Conservation (phyloP, 2,113 vertebrate genomes). For the Speoplatyrhinus poulsoni region DNA sequence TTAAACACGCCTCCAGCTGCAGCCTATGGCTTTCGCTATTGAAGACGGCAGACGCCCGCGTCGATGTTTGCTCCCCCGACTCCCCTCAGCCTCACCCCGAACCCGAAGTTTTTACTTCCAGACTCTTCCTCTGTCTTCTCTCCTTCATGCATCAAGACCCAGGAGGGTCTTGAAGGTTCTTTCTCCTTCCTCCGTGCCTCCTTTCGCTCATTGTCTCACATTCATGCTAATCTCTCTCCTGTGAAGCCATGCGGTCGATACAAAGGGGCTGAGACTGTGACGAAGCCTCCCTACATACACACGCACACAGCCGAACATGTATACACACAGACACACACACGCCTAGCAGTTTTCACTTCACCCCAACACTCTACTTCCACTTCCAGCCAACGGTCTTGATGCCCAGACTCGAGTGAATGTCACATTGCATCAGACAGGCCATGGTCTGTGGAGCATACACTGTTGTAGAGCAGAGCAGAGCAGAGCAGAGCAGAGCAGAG, state of each 20-base stretch:
- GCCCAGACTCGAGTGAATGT: conserved; percentile 59
- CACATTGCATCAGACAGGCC: conserved; percentile 46
- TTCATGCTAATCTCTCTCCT: no score
- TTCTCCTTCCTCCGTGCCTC: background rate
- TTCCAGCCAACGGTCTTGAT: conserved; percentile 37
- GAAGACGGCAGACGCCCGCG: background rate
- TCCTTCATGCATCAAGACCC: no score
- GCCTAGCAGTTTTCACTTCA: background rate
- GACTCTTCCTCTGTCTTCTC: background rate
- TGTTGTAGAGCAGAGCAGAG: conserved; percentile 12
- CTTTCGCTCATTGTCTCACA: background rate
- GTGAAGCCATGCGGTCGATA: no score
- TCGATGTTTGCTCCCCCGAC: background rate
- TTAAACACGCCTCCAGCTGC: conserved; percentile 38
- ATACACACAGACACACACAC: background rate
- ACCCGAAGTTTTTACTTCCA: background rate
- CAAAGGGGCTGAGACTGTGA: background rate
- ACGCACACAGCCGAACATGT: background rate
- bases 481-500: background rate
- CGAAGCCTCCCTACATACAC: background rate
- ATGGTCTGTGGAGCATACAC: conserved; percentile 32
- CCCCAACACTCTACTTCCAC: conserved; percentile 2
- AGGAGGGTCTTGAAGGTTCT: background rate
- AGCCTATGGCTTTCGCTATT: conserved; percentile 27
- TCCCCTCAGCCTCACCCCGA: background rate